phyloP scores from a whole-genome alignment of 2,797 vertebrate species.

The Orientallactaga sibirica region DNA sequence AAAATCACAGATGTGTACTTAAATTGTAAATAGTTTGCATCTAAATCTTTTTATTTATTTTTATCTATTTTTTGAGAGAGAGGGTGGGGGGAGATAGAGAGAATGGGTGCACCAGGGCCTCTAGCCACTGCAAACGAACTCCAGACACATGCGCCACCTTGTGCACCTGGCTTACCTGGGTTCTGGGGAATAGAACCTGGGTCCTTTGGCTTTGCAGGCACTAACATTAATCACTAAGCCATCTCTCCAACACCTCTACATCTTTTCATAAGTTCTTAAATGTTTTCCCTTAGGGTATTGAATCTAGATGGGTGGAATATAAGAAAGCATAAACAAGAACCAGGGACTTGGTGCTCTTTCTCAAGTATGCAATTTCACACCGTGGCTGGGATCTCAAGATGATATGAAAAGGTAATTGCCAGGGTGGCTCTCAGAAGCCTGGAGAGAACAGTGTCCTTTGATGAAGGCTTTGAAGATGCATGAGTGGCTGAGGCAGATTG shows the following conservation, averaged over 20 bases:
- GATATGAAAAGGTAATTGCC: background rate
- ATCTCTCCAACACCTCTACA: too few relatives aligned
- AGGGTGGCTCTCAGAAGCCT: background rate
- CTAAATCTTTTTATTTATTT: background rate
- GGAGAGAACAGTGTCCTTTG: background rate
- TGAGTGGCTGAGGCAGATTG: background rate
- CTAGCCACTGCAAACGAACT: too few relatives aligned
- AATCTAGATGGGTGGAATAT: background rate
- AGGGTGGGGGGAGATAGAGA: too few relatives aligned
- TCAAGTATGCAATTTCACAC: background rate
- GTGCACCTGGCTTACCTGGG: too few relatives aligned
- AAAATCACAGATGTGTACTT: background rate
- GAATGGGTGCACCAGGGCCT: too few relatives aligned
- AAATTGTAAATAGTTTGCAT: background rate
- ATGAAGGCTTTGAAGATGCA: background rate
- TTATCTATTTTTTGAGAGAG: too few relatives aligned
- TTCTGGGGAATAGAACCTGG: too few relatives aligned
- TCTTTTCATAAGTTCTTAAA: background rate
- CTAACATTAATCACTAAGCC: too few relatives aligned
- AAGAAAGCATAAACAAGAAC: background rate
- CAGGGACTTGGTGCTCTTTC: background rate
- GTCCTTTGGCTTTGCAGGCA: too few relatives aligned
- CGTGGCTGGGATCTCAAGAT: background rate
- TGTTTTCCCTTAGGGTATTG: background rate
- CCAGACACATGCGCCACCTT: too few relatives aligned